A percentile compares a stretch with the other conserved stretches of the same genome.
phyloP scores from a whole-genome alignment of 2,888 invertebrate genomes.

The Andrena fulva region DNA sequence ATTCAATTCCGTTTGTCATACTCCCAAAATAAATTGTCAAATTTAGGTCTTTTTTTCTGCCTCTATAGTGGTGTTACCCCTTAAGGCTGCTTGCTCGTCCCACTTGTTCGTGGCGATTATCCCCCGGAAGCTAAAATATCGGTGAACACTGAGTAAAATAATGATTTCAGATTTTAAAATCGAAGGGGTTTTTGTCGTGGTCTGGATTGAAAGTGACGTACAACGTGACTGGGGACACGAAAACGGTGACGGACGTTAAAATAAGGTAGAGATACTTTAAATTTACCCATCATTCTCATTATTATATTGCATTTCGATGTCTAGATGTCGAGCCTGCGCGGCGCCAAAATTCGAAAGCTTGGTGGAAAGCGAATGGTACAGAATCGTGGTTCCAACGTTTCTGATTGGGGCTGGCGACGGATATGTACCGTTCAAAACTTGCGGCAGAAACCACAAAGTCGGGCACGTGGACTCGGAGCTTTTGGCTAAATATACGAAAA shows the following conservation, averaged over 20 bases:
- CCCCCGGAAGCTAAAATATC: too few species aligned
- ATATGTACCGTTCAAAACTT: slow-evolving; percentile 86
- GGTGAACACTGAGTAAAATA: too few species aligned
- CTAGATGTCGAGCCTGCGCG: slow-evolving; percentile 88
- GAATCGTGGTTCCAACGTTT: slow-evolving; percentile 86
- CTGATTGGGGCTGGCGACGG: slow-evolving; percentile 89
- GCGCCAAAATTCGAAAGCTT: slow-evolving; percentile 88
- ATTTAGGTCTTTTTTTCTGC: too few species aligned
- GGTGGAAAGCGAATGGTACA: slow-evolving; percentile 86
- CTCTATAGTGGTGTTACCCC: too few species aligned
- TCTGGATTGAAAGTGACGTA: slow-evolving; percentile 78
- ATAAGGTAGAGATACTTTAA: slow-evolving; percentile 69
- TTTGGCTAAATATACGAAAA: slow-evolving; percentile 86
- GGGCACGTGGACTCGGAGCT: slow-evolving; percentile 87
- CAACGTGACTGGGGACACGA: slow-evolving; percentile 54
- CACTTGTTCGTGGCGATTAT: not conserved
- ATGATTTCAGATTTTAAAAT: slow-evolving; percentile 69
- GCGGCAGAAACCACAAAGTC: slow-evolving; percentile 85
- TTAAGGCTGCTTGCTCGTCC: not conserved
- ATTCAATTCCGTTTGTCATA: too few species aligned
- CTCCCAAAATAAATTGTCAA: too few species aligned
- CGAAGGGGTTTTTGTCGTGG: slow-evolving; percentile 71
- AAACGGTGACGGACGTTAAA: slow-evolving; percentile 69
- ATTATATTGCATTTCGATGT: too few species aligned
- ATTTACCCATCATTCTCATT: not conserved